Evolutionary conservation across 1,140 invertebrate genomes (phyloP).

Genomic region (Musca vetustissima): DNA sequence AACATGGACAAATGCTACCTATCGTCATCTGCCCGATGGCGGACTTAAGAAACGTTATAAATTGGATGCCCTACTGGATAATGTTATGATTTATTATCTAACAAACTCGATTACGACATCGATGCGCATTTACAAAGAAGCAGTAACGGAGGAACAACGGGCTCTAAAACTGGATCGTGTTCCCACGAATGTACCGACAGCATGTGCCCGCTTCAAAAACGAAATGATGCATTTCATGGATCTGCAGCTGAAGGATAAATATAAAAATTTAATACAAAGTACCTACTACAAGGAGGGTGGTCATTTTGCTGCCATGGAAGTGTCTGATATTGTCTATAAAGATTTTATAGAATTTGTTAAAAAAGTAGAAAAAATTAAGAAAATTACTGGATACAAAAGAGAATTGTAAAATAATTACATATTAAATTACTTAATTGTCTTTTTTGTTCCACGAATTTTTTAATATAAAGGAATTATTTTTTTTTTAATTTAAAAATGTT

Average conservation of each 20-base stretch:
- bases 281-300: conserved; percentile 69
- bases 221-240: conserved; percentile 64
- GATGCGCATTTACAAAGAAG: conserved; percentile 74
- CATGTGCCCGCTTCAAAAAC: conserved; percentile 66
- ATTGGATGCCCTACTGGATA: conserved; percentile 79
- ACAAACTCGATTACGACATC: conserved; percentile 76
- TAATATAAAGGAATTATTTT: too few species aligned
- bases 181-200: conserved; percentile 66
- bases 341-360: conserved; percentile 63
- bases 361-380: conserved; percentile 39
- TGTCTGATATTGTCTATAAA: conserved; percentile 68
- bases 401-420: background rate
- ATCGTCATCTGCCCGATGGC: conserved; percentile 66
- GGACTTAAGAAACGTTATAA: conserved; percentile 65
- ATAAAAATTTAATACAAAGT: conserved; percentile 65
- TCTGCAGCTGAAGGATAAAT: conserved; percentile 63
- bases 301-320: conserved; percentile 84
- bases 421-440: too few species aligned
- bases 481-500: too few species aligned
- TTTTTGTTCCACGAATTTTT: too few species aligned
- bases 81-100: conserved; percentile 87
- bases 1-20: conserved; percentile 68
- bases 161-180: conserved; percentile 60
- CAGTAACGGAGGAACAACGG: conserved; percentile 54
- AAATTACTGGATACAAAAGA: conserved; percentile 1